These are phyloP conservation scores for Gallirallus australis DNA, from an alignment of 2,797 vertebrate species.

Conservation along the genomic window DNA sequence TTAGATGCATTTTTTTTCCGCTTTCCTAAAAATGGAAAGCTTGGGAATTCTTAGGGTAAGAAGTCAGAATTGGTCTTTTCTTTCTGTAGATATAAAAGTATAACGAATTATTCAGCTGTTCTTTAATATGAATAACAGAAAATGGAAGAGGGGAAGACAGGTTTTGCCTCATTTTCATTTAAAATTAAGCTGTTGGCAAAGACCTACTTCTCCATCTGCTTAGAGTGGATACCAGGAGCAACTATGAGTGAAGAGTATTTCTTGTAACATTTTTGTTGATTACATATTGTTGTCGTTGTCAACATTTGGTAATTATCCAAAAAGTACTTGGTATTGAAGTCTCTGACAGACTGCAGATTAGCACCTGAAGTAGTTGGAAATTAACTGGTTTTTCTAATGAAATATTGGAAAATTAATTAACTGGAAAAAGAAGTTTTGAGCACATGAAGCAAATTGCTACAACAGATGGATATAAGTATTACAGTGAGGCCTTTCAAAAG, in stretches of 20 bases:
- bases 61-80: background rate
- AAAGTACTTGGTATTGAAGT: background rate
- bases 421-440: background rate
- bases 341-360: background rate
- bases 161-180: background rate
- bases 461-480: background rate
- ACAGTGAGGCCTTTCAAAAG: background rate
- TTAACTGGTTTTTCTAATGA: background rate
- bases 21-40: background rate
- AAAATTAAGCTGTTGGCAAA: background rate
- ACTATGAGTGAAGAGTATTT: background rate
- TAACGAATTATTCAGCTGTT: background rate
- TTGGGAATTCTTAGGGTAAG: background rate
- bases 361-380: conserved; percentile 12
- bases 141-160: background rate
- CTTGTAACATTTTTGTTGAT: background rate
- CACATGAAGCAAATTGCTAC: background rate
- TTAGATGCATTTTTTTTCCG: background rate
- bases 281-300: background rate
- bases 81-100: background rate
- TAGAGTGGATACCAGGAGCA: background rate
- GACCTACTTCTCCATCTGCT: background rate
- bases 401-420: background rate
- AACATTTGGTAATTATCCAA: background rate
- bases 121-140: background rate